These are phyloP conservation scores for Ptilodon capucinus DNA, from an alignment of 2,888 invertebrate species.

Conservation along the genomic window DNA sequence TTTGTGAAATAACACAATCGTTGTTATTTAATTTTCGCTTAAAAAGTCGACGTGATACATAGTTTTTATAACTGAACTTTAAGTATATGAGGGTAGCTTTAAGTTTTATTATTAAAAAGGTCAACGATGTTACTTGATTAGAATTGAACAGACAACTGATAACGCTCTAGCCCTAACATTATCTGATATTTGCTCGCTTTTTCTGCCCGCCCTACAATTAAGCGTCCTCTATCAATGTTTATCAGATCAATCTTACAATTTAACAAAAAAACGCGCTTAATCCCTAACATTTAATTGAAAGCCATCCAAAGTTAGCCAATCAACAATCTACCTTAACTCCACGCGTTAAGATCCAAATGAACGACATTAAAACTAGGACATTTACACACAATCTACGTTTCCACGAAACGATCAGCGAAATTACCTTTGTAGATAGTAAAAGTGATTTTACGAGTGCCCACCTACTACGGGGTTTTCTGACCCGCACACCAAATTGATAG, in stretches of 20 bases:
- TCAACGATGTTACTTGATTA: neutral
- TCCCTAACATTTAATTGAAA: conserved; percentile 19
- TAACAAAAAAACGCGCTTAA: conserved; percentile 9
- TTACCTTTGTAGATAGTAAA: conserved; percentile 37
- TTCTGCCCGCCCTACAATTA: neutral
- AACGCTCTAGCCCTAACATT: neutral
- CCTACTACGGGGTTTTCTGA: conserved; percentile 18
- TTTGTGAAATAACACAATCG: no score
- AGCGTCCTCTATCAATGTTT: neutral
- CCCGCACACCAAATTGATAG: conserved; percentile 13
- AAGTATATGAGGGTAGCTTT: no score
- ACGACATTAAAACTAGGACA: conserved; percentile 13
- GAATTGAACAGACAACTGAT: neutral
- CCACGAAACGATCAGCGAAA: conserved; percentile 28
- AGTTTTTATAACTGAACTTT: no score
- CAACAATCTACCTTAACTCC: conserved; percentile 5
- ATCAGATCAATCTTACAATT: conserved; percentile 4
- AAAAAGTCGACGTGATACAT: neutral
- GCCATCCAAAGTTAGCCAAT: conserved; percentile 6
- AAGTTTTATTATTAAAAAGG: neutral
- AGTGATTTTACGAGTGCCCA: conserved; percentile 37
- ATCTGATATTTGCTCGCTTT: neutral
- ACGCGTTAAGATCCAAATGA: conserved; percentile 1
- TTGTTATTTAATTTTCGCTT: neutral
- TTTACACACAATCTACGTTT: conserved; percentile 31